phyloP scores from a whole-genome alignment of 2,113 vertebrate genomes.

The Phylloscopus trochilus region DNA sequence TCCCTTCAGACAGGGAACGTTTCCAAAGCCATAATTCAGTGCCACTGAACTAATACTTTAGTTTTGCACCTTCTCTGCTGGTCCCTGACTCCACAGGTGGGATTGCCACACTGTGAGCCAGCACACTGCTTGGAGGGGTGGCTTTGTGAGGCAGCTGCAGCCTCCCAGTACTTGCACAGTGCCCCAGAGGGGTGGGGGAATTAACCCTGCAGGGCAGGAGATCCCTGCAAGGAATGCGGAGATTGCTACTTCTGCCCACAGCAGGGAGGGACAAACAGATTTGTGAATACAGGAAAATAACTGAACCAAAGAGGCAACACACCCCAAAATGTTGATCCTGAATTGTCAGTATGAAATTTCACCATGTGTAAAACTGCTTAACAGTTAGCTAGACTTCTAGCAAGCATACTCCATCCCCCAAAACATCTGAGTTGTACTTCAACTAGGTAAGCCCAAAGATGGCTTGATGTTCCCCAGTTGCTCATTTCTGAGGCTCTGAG shows the following conservation, averaged over 20 bases:
- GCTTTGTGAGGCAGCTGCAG: not conserved
- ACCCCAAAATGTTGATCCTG: not conserved
- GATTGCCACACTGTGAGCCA: not conserved
- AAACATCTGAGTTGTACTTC: not conserved
- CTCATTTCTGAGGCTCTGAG: not conserved
- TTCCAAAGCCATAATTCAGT: not conserved
- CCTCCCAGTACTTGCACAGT: not conserved
- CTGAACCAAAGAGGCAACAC: not conserved
- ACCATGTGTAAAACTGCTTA: not conserved
- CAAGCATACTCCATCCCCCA: not conserved
- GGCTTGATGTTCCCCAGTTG: not conserved
- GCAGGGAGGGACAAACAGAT: not conserved
- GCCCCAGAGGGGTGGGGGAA: not conserved
- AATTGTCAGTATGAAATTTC: not conserved
- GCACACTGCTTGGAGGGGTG: not conserved
- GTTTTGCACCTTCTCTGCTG: not conserved
- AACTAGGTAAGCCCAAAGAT: not conserved
- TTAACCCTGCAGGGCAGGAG: not conserved
- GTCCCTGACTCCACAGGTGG: accelerated
- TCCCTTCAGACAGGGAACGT: not conserved
- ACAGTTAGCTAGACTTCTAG: not conserved
- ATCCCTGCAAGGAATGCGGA: not conserved
- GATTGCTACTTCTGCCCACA: not conserved
- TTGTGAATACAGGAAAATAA: not conserved
- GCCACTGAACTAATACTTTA: not conserved